Evolutionary conservation across 2,888 invertebrate species (phyloP).

Genomic region (Bibio marci): DNA sequence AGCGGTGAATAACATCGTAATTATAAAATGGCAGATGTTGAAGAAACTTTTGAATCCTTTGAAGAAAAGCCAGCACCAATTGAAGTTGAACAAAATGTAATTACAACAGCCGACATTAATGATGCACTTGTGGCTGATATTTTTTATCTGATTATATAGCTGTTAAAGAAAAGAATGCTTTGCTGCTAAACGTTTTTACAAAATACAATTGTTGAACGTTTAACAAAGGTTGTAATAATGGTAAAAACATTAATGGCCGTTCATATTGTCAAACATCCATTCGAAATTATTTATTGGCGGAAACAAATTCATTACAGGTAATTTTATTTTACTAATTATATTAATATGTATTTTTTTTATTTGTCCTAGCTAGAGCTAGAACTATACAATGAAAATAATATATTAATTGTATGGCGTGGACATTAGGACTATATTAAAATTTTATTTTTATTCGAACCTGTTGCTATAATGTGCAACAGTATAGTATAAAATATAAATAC

Average conservation of each 20-base stretch:
- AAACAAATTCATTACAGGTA: slow-evolving; percentile 73
- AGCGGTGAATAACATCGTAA: too few species aligned
- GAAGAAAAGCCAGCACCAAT: slow-evolving; percentile 23
- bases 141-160: slow-evolving; percentile 91
- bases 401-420: slow-evolving; percentile 19
- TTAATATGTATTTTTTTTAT: not conserved
- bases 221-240: slow-evolving; percentile 97
- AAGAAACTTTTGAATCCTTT: slow-evolving; percentile 18
- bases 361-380: slow-evolving; percentile 19
- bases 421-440: slow-evolving; percentile 16
- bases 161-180: slow-evolving; percentile 96
- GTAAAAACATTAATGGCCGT: slow-evolving; percentile 99
- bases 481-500: too few species aligned
- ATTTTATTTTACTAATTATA: slow-evolving; percentile 8
- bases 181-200: slow-evolving; percentile 95
- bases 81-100: slow-evolving; percentile 17
- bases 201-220: slow-evolving; percentile 98
- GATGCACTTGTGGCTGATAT: slow-evolving; percentile 97
- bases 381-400: slow-evolving; percentile 1
- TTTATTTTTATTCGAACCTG: not conserved
- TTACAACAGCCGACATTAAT: slow-evolving; percentile 39
- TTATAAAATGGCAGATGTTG: not conserved
- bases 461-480: not conserved
- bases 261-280: slow-evolving; percentile 96
- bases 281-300: slow-evolving; percentile 94